phyloP scores from a whole-genome alignment of 2,797 vertebrate genomes.

The Myoxocephalus aenaeus region DNA sequence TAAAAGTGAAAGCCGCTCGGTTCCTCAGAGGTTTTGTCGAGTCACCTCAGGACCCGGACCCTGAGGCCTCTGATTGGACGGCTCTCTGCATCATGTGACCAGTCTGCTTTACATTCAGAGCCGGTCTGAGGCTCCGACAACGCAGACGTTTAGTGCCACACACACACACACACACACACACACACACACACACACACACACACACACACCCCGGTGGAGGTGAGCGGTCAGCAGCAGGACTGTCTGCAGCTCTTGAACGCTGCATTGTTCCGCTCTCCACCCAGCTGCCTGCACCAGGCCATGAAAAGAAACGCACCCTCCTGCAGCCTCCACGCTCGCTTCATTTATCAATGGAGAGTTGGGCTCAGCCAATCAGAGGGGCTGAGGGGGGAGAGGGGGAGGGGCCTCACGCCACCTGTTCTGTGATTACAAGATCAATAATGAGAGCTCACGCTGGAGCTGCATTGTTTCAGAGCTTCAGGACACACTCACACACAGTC shows the following conservation, averaged over 20 bases:
- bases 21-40: not conserved
- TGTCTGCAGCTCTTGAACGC: conserved; percentile 70
- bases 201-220: conserved; percentile 5
- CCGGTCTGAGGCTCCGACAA: conserved; percentile 7
- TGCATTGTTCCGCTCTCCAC: conserved; percentile 61
- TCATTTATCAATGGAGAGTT: conserved; percentile 46
- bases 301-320: conserved; percentile 24
- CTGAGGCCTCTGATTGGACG: conserved; percentile 22
- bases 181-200: no score
- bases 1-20: no score
- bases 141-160: not conserved
- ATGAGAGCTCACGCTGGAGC: conserved; percentile 45
- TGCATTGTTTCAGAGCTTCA: no score
- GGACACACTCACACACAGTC: not conserved
- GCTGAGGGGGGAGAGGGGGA: not conserved
- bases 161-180: no score
- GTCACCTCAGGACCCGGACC: not conserved
- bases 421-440: conserved; percentile 74
- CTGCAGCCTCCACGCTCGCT: conserved; percentile 28
- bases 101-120: conserved; percentile 34
- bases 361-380: conserved; percentile 52
- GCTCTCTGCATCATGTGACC: no score
- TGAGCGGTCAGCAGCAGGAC: conserved; percentile 50
- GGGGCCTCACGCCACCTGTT: conserved; percentile 72
- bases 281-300: conserved; percentile 59